Evolutionary conservation across 2,797 vertebrate species (phyloP).

Genomic region (Gallirallus australis): DNA sequence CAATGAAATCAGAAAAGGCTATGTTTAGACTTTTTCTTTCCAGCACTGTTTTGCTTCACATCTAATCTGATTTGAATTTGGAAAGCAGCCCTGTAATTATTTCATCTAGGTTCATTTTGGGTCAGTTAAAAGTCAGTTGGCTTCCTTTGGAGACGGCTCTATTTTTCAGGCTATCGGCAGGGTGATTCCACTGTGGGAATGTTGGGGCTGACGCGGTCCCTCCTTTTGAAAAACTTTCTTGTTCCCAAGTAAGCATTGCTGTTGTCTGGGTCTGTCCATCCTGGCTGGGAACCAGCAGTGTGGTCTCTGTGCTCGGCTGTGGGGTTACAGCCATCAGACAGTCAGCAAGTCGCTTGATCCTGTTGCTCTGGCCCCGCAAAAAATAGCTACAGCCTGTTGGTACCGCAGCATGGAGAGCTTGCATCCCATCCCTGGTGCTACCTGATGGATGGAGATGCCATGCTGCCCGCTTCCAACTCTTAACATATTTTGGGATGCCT

Average conservation of each 20-base stretch:
- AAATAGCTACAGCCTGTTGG: not conserved
- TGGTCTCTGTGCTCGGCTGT: not conserved
- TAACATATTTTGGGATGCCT: not conserved
- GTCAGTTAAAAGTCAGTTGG: conserved; percentile 45
- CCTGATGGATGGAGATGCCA: not conserved
- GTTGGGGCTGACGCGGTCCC: not conserved
- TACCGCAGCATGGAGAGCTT: fast-evolving
- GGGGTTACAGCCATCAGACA: not conserved
- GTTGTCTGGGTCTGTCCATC: not conserved
- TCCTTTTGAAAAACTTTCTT: not conserved
- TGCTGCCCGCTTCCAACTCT: not conserved
- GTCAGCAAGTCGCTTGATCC: not conserved
- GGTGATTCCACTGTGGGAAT: not conserved
- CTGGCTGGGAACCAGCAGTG: not conserved
- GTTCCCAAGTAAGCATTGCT: not conserved
- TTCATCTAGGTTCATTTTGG: conserved; percentile 72
- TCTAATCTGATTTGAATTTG: conserved; percentile 79
- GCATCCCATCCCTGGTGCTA: fast-evolving
- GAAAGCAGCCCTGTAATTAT: conserved; percentile 72
- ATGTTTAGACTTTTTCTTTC: conserved; percentile 70
- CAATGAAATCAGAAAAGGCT: conserved; percentile 66
- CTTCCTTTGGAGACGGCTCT: conserved; percentile 44
- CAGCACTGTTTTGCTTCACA: conserved; percentile 70
- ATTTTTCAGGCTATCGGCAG: conserved; percentile 33
- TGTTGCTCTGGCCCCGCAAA: not conserved